phyloP scores from a whole-genome alignment of 2,113 vertebrate species.

The Poeciliopsis retropinna region DNA sequence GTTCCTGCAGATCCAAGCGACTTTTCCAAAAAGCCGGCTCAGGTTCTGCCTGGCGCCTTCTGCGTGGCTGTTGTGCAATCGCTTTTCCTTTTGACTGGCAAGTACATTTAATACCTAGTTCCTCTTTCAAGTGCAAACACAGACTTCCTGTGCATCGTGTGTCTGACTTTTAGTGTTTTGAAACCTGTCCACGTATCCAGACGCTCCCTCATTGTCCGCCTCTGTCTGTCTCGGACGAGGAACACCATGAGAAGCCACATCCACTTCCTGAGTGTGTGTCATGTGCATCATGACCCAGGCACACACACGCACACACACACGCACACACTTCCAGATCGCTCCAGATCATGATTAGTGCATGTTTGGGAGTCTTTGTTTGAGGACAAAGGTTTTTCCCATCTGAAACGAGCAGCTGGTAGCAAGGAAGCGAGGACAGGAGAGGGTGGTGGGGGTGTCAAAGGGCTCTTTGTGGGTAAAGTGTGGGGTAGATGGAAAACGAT shows the following conservation, averaged over 20 bases:
- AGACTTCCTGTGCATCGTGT: constrained; percentile 37
- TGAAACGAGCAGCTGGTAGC: constrained; percentile 58
- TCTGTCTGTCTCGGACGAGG: constrained; percentile 23
- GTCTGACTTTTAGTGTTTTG: constrained; percentile 23
- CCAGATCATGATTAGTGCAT: constrained; percentile 54
- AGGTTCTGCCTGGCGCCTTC: background rate
- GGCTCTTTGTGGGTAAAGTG: no score
- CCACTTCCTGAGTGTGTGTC: constrained; percentile 51
- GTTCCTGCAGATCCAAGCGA: background rate
- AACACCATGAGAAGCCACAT: constrained; percentile 21
- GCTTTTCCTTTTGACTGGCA: background rate
- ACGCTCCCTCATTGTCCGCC: constrained; percentile 33
- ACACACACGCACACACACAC: constrained; percentile 21
- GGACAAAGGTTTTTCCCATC: constrained; percentile 70
- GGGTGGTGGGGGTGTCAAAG: constrained; percentile 2
- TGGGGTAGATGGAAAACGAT: background rate
- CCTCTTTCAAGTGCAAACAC: constrained; percentile 23
- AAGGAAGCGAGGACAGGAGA: constrained; percentile 33
- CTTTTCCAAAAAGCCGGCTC: background rate
- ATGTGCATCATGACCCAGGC: constrained; percentile 21
- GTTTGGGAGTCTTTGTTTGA: constrained; percentile 60
- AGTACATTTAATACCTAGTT: constrained; percentile 10
- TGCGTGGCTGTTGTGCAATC: background rate
- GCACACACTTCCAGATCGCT: constrained; percentile 1
- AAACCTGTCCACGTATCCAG: constrained; percentile 18